Conservation (phyloP, 2,113 vertebrate genomes). For the Oplegnathus fasciatus region DNA sequence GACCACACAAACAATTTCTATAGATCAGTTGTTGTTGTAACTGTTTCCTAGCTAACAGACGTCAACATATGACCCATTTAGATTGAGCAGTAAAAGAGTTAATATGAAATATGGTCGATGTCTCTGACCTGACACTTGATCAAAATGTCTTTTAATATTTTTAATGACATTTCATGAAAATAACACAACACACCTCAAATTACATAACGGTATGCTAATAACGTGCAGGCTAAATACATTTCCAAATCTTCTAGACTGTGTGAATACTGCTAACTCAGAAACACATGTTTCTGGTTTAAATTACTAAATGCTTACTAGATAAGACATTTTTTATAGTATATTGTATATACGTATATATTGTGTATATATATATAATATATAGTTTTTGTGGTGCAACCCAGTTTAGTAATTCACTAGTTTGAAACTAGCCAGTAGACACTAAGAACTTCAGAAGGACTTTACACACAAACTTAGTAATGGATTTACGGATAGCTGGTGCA, state of each 20-base stretch:
- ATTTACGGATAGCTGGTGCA: conserved; percentile 21
- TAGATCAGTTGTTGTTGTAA: not conserved
- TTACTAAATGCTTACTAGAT: not conserved
- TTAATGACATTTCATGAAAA: not conserved
- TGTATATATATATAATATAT: no score
- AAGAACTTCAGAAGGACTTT: not conserved
- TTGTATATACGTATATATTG: no score
- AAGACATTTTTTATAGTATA: not conserved
- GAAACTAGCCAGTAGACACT: not conserved
- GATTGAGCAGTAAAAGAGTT: not conserved
- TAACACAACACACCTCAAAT: not conserved
- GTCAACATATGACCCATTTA: not conserved
- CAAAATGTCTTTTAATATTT: not conserved
- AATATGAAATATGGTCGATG: not conserved
- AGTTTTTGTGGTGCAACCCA: not conserved
- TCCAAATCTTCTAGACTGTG: not conserved
- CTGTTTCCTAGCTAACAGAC: not conserved
- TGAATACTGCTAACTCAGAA: not conserved
- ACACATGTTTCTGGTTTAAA: not conserved
- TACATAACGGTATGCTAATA: not conserved
- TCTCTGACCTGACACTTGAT: not conserved
- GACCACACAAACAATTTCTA: not conserved
- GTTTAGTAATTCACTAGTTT: not conserved
- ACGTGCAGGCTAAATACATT: not conserved
- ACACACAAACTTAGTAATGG: not conserved